Percentiles rank a stretch among this genome's conserved stretches.
These are phyloP conservation scores for Dysidea cf. avara DNA, from an alignment of 37 sponge, comb jelly and placozoan genomes.

Conservation along the genomic window DNA sequence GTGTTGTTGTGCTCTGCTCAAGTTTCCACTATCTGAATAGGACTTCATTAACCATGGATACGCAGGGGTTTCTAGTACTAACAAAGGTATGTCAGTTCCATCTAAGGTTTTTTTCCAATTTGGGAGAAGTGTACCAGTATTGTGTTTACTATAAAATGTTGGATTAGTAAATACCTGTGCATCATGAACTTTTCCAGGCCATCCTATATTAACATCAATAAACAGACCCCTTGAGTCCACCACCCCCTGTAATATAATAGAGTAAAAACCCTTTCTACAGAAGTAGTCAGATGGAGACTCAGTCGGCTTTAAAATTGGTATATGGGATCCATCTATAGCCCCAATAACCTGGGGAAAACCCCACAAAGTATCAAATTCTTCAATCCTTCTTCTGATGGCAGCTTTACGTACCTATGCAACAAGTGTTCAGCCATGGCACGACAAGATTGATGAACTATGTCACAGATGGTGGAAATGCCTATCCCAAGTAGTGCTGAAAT, in stretches of 20 bases:
- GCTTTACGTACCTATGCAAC: no score
- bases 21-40: no score
- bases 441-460: conserved; percentile 31
- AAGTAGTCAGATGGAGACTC: conserved; percentile 42
- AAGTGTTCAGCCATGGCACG: no score
- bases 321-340: no score
- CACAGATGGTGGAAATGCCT: conserved; percentile 30
- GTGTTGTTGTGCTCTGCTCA: neutral
- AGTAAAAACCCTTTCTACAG: no score
- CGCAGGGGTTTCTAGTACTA: conserved; percentile 50
- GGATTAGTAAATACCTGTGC: conserved; percentile 36
- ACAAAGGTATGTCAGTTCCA: no score
- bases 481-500: conserved; percentile 28
- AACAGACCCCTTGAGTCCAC: conserved; percentile 8
- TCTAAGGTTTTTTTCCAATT: neutral
- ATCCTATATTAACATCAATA: no score
- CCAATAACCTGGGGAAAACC: no score
- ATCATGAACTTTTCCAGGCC: no score
- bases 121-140: conserved; percentile 17
- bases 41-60: conserved; percentile 50
- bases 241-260: no score
- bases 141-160: conserved; percentile 3
- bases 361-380: no score
- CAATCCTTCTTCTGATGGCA: no score
- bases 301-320: conserved; percentile 14